phyloP scores from a whole-genome alignment of 2,113 vertebrate species.

The Lophochroa leadbeateri region DNA sequence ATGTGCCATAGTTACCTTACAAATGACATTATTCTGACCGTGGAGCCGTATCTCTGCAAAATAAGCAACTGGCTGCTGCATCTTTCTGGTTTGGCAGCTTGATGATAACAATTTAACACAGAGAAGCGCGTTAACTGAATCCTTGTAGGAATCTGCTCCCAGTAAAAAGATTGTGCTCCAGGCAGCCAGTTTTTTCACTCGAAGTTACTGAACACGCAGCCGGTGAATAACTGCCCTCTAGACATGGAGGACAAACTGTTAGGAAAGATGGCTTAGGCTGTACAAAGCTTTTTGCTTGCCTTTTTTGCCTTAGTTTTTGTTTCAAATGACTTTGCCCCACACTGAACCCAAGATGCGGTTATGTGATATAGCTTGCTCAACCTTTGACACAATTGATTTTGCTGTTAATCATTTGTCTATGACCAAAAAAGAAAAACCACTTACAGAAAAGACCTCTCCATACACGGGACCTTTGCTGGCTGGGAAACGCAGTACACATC shows the following conservation, averaged over 20 bases:
- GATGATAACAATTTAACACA: neutral
- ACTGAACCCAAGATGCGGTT: neutral
- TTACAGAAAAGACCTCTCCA: neutral
- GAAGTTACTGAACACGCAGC: neutral
- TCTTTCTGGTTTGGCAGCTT: neutral
- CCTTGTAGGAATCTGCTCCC: neutral
- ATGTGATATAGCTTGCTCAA: conserved; percentile 26
- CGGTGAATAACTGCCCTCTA: neutral
- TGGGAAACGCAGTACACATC: neutral
- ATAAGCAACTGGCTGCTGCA: neutral
- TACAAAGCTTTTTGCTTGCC: neutral
- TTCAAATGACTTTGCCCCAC: neutral
- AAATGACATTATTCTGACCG: neutral
- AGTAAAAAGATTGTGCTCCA: neutral
- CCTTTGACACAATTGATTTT: conserved; percentile 59
- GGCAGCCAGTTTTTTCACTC: neutral
- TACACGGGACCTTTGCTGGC: accelerated
- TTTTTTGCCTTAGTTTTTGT: neutral
- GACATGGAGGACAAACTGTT: neutral
- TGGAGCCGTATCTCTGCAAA: neutral
- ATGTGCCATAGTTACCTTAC: neutral
- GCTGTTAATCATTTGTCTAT: conserved; percentile 73
- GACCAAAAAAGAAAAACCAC: neutral
- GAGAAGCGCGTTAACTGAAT: neutral
- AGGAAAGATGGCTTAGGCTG: neutral